A percentile compares a stretch with the other conserved stretches of the same genome.
Evolutionary conservation across 2,797 vertebrate species (phyloP).

Genomic region (Pogonophryne albipinna): DNA sequence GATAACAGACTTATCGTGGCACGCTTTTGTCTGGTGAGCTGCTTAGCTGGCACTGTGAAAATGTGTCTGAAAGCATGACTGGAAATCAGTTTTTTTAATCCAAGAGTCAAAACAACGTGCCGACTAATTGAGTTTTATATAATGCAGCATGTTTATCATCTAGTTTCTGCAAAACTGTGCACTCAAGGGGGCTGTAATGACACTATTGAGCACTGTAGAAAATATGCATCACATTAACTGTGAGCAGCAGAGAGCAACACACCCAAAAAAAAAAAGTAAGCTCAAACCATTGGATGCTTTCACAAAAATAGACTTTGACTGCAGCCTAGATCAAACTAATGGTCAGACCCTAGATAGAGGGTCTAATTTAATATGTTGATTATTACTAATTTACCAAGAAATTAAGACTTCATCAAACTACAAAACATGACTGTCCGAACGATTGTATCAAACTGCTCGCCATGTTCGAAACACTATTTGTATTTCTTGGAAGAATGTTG

Average conservation of each 20-base stretch:
- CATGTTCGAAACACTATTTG: too few relatives aligned
- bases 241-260: conserved; percentile 5
- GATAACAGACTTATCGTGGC: conserved; percentile 45
- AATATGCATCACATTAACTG: not conserved
- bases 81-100: not conserved
- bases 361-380: too few relatives aligned
- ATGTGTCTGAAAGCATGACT: conserved; percentile 10
- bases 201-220: not conserved
- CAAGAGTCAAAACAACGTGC: conserved; percentile 4
- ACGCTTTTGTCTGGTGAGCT: conserved; percentile 34
- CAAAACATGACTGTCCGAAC: too few relatives aligned
- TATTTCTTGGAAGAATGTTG: not conserved
- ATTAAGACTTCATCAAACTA: too few relatives aligned
- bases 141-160: not conserved
- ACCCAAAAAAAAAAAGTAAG: not conserved
- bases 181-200: not conserved
- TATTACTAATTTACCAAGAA: too few relatives aligned
- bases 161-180: conserved; percentile 1
- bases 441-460: too few relatives aligned
- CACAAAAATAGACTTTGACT: too few relatives aligned
- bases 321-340: too few relatives aligned
- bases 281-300: not conserved
- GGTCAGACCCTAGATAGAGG: too few relatives aligned
- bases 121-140: conserved; percentile 10
- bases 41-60: conserved; percentile 11